Conservation (phyloP, 2,113 vertebrate species). For the zebrafish (Danio rerio) region DNA sequence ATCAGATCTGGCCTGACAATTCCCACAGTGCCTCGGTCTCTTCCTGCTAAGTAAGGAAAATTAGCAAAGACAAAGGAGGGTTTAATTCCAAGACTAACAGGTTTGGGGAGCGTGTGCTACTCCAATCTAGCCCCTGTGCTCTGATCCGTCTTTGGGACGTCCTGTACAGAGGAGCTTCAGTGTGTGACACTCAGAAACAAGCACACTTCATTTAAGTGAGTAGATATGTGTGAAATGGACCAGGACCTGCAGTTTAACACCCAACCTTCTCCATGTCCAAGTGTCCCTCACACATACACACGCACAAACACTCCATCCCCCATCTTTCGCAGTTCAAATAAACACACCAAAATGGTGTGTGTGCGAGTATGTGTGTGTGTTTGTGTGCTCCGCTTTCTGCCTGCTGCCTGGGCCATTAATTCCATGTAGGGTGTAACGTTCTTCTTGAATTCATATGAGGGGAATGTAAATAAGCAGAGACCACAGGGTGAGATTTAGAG, state of each 20-base stretch:
- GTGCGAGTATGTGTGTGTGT: neutral
- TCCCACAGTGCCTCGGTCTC: conserved; percentile 15
- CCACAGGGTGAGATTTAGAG: conserved; percentile 26
- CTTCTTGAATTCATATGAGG: conserved; percentile 10
- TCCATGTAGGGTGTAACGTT: conserved; percentile 16
- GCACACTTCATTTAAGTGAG: conserved; percentile 63
- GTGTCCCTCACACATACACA: conserved; percentile 11
- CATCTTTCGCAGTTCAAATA: conserved; percentile 78
- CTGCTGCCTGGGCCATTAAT: conserved; percentile 24
- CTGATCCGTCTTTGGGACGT: conserved; percentile 44
- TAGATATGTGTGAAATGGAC: conserved; percentile 69
- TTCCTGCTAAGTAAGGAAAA: neutral
- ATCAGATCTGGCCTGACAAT: conserved; percentile 42
- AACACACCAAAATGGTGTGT: conserved; percentile 63
- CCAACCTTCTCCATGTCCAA: conserved; percentile 39
- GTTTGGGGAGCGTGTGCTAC: conserved; percentile 1
- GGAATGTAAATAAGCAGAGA: conserved; percentile 55
- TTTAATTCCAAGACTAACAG: conserved; percentile 11
- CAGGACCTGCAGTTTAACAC: conserved; percentile 67
- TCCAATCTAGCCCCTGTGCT: conserved; percentile 36
- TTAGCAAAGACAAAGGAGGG: conserved; percentile 8
- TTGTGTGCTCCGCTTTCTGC: conserved; percentile 10
- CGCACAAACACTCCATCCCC: conserved; percentile 25
- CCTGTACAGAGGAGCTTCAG: conserved; percentile 70
- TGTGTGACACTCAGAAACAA: conserved; percentile 70